These are phyloP conservation scores for Acanthosepion esculentum DNA, from an alignment of 2,888 invertebrate species.

Conservation along the genomic window DNA sequence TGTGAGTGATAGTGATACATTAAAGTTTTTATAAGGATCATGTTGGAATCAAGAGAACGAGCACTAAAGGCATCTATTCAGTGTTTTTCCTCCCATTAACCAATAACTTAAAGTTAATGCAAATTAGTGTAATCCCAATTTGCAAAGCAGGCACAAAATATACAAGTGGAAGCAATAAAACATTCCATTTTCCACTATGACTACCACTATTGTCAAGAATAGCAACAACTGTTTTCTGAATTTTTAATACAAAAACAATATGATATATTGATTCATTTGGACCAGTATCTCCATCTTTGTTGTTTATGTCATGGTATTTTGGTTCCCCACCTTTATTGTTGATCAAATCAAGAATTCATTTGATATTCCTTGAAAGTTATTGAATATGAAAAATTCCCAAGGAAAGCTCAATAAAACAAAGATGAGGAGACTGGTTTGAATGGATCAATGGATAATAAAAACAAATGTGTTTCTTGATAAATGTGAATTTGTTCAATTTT, in stretches of 20 bases:
- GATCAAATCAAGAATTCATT: too few species aligned
- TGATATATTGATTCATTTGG: too few species aligned
- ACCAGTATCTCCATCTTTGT: too few species aligned
- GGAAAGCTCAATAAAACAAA: too few species aligned
- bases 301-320: too few species aligned
- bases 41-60: background rate
- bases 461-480: too few species aligned
- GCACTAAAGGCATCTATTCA: background rate
- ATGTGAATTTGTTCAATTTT: too few species aligned
- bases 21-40: background rate
- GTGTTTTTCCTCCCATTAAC: background rate
- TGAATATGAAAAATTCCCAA: too few species aligned
- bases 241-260: background rate
- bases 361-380: too few species aligned
- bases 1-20: background rate
- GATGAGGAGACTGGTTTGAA: too few species aligned
- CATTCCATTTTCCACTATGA: background rate
- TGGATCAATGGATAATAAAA: too few species aligned
- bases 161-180: background rate
- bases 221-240: background rate
- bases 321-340: too few species aligned
- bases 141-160: background rate
- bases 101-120: background rate
- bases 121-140: background rate
- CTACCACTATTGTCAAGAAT: background rate